These are phyloP conservation scores for Heliconius himera DNA, from an alignment of 1,140 invertebrate genomes.

Conservation along the genomic window DNA sequence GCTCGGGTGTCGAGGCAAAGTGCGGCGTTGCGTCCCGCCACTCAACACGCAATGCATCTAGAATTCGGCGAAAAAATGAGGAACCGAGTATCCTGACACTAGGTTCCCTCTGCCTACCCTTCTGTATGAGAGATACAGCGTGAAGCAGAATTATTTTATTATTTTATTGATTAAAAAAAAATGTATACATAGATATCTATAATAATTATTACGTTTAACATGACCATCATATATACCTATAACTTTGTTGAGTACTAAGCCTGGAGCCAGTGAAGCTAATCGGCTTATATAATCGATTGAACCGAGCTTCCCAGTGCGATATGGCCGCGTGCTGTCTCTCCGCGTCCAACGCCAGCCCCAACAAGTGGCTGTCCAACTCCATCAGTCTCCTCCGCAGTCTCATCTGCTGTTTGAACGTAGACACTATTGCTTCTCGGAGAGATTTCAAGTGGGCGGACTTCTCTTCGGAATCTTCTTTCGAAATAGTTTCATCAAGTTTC, in stretches of 20 bases:
- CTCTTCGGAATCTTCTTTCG: constrained; percentile 62
- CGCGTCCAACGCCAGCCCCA: constrained; percentile 91
- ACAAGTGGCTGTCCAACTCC: constrained; percentile 92
- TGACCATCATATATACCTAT: constrained; percentile 67
- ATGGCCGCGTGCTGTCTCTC: constrained; percentile 93
- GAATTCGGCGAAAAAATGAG: too few relatives aligned
- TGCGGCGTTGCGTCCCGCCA: too few relatives aligned
- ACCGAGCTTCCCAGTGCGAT: constrained; percentile 92
- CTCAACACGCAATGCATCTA: too few relatives aligned
- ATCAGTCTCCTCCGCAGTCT: constrained; percentile 90
- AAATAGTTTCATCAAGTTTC: constrained; percentile 49
- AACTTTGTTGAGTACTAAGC: constrained; percentile 83
- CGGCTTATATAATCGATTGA: constrained; percentile 88
- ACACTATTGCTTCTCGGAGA: constrained; percentile 91
- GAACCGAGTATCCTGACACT: too few relatives aligned
- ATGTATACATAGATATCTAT: too few relatives aligned
- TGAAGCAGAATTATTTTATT: too few relatives aligned
- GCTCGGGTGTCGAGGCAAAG: too few relatives aligned
- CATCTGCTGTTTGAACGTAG: constrained; percentile 96
- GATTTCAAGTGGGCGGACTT: constrained; percentile 85
- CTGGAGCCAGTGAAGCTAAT: constrained; percentile 80
- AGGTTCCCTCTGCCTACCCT: too few relatives aligned
- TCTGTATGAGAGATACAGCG: too few relatives aligned
- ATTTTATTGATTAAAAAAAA: too few relatives aligned
- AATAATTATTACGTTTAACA: too few relatives aligned